Evolutionary conservation across 1,140 invertebrate species (phyloP).

Genomic region (Lycorma delicatula): DNA sequence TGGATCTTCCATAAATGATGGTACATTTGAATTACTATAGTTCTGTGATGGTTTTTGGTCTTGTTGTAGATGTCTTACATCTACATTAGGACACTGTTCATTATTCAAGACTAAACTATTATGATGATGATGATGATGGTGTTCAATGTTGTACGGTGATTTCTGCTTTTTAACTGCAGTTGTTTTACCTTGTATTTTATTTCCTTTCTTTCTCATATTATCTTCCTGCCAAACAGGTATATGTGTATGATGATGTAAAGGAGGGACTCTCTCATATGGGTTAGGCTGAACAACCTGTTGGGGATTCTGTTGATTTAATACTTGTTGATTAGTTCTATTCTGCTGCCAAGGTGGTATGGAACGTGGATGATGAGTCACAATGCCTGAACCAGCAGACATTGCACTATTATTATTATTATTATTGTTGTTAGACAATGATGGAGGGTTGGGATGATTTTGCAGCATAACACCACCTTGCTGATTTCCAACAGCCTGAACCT

Average conservation of each 20-base stretch:
- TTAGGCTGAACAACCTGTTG: slow-evolving; percentile 25
- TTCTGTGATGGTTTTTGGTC: slow-evolving; percentile 18
- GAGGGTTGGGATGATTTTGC: neutral
- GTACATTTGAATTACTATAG: slow-evolving; percentile 33
- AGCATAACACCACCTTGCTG: slow-evolving; percentile 9
- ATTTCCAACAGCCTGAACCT: slow-evolving; percentile 2
- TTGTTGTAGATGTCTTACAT: slow-evolving; percentile 33
- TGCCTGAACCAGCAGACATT: neutral
- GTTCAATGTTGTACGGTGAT: slow-evolving; percentile 33
- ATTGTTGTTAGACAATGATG: too few relatives aligned
- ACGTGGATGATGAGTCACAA: slow-evolving; percentile 29
- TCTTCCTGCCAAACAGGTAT: slow-evolving; percentile 53
- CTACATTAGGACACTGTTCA: slow-evolving; percentile 45
- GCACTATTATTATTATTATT: neutral
- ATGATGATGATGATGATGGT: slow-evolving; percentile 28
- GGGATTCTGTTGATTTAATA: slow-evolving; percentile 33
- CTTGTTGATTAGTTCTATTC: slow-evolving; percentile 36
- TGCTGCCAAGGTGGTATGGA: slow-evolving; percentile 48
- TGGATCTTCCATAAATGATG: slow-evolving; percentile 80
- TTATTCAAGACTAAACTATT: too few relatives aligned
- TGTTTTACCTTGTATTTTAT: slow-evolving; percentile 40
- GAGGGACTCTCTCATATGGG: slow-evolving; percentile 58
- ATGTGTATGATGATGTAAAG: slow-evolving; percentile 56
- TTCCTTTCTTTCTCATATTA: slow-evolving; percentile 48
- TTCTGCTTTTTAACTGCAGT: slow-evolving; percentile 46